A percentile compares a stretch with the other conserved stretches of the same genome.
phyloP scores from a whole-genome alignment of 2,797 vertebrate genomes.

The Acanthis flammea region DNA sequence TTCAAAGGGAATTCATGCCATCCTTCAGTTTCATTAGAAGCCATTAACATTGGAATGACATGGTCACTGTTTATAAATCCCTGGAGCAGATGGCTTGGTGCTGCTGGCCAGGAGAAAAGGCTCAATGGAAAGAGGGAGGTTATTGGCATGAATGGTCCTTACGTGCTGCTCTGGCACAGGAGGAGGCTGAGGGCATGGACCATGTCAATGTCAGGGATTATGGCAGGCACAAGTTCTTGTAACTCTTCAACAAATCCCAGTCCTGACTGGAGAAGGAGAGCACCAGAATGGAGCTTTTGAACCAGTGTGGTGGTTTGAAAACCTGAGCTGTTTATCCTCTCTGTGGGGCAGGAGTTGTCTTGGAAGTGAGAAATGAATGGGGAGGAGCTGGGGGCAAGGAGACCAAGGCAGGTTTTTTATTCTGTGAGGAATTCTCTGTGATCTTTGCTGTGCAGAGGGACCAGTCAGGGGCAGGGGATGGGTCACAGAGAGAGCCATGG shows the following conservation, averaged over 20 bases:
- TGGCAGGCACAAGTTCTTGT: not conserved
- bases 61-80: constrained; percentile 28
- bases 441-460: not conserved
- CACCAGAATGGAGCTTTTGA: not conserved
- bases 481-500: fast-evolving
- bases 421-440: not conserved
- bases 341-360: not conserved
- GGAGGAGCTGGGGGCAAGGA: not conserved
- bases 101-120: constrained; percentile 5
- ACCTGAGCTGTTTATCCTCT: not conserved
- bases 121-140: not conserved
- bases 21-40: constrained; percentile 8
- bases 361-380: not conserved
- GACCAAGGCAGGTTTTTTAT: not conserved
- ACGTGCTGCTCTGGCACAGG: not conserved
- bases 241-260: not conserved
- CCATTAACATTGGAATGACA: constrained; percentile 16
- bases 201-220: not conserved
- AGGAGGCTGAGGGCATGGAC: not conserved
- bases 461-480: not conserved
- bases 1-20: not conserved
- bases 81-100: constrained; percentile 20
- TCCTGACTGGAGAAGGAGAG: not conserved
- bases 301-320: not conserved
- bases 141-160: not conserved